Evolutionary conservation across 2,888 invertebrate species (phyloP).

Genomic region (Pachydiplax longipennis): DNA sequence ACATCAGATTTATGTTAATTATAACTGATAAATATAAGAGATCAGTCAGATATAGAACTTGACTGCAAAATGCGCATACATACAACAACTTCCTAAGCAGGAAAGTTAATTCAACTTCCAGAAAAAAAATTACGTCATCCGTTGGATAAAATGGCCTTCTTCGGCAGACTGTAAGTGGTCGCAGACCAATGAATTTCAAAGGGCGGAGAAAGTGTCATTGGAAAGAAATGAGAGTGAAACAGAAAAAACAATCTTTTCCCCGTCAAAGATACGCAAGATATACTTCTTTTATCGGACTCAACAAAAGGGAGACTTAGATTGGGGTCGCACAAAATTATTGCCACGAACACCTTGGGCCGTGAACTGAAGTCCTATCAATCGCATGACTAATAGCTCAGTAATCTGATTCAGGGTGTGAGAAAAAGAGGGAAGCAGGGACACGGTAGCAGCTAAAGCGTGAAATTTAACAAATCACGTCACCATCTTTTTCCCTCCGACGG

Average conservation of each 20-base stretch:
- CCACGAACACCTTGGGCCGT: neutral
- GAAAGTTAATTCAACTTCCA: too few relatives aligned
- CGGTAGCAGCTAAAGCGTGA: neutral
- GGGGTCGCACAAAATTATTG: neutral
- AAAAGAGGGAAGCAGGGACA: neutral
- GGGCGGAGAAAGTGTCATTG: neutral
- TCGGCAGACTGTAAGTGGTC: too few relatives aligned
- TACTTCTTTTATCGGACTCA: neutral
- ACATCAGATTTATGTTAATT: too few relatives aligned
- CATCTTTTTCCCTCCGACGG: neutral
- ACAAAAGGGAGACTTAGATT: neutral
- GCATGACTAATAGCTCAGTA: neutral
- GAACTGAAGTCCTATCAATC: neutral
- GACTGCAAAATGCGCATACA: neutral
- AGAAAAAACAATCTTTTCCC: neutral
- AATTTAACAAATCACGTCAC: neutral
- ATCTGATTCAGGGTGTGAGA: neutral
- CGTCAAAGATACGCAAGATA: neutral
- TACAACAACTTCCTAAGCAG: too few relatives aligned
- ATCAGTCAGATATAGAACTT: too few relatives aligned
- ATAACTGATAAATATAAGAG: too few relatives aligned
- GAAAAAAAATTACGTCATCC: too few relatives aligned
- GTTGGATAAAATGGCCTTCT: too few relatives aligned
- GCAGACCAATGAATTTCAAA: neutral
- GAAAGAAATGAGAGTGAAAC: neutral